These are phyloP conservation scores for Chloroceryle aenea DNA, from an alignment of 2,113 vertebrate species.

Conservation along the genomic window DNA sequence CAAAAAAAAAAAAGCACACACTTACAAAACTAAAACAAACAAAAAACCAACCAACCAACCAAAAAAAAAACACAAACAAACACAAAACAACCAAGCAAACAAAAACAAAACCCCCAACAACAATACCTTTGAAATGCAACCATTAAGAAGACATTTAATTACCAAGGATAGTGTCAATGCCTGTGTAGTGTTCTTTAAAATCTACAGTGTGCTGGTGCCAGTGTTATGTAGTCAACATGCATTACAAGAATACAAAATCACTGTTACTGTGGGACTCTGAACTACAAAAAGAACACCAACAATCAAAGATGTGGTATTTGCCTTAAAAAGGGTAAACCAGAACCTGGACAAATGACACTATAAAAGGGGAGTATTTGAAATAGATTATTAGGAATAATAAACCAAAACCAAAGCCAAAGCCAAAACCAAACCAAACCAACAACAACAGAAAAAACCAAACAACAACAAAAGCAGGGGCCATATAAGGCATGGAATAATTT, in stretches of 20 bases:
- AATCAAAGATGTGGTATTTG: background rate
- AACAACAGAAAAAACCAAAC: too few species aligned
- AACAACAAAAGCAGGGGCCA: background rate
- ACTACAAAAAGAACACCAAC: background rate
- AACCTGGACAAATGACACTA: background rate
- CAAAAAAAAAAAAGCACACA: too few species aligned
- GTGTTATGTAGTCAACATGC: background rate
- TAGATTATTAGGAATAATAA: background rate
- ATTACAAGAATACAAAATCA: background rate
- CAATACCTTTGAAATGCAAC: background rate
- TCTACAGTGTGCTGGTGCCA: background rate
- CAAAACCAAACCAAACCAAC: background rate
- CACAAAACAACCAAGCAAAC: too few species aligned
- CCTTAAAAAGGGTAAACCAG: background rate
- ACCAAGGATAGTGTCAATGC: background rate
- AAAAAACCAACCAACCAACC: too few species aligned
- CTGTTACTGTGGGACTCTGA: background rate
- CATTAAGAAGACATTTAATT: conserved; percentile 5
- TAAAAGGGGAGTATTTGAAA: background rate
- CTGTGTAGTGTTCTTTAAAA: background rate
- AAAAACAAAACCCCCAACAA: too few species aligned
- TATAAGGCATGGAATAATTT: background rate
- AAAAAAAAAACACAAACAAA: too few species aligned
- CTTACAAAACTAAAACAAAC: too few species aligned
- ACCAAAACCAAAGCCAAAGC: background rate